phyloP scores from a whole-genome alignment of 2,797 vertebrate genomes.

The Fistularia tabacaria region DNA sequence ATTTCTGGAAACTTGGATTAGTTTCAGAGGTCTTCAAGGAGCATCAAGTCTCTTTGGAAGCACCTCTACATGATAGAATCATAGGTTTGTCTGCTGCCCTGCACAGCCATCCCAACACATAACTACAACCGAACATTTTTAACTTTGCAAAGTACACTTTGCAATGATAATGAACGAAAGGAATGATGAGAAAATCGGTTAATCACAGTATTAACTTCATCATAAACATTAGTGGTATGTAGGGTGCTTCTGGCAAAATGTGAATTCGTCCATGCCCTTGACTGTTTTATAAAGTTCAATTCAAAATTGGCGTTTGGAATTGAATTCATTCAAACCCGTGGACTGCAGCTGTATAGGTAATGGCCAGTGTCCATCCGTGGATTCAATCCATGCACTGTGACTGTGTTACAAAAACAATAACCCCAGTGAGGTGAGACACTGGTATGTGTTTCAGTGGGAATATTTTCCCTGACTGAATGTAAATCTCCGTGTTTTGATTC shows the following conservation, averaged over 20 bases:
- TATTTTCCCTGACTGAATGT: slow-evolving; percentile 24
- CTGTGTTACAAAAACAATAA: slow-evolving; percentile 34
- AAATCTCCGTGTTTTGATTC: slow-evolving; percentile 28
- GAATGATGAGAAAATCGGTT: not conserved
- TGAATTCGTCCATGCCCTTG: slow-evolving; percentile 6
- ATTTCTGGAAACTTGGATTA: slow-evolving; percentile 62
- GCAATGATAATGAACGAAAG: not conserved
- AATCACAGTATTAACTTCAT: too few species aligned
- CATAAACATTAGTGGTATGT: slow-evolving; percentile 4
- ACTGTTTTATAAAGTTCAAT: slow-evolving; percentile 19
- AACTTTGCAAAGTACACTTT: not conserved
- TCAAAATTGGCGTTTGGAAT: slow-evolving; percentile 27
- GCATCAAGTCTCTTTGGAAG: slow-evolving; percentile 62
- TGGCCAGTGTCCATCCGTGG: slow-evolving; percentile 17
- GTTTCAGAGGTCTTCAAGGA: slow-evolving; percentile 71
- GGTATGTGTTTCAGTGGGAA: slow-evolving; percentile 31
- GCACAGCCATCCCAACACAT: slow-evolving; percentile 18
- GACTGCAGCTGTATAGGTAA: slow-evolving; percentile 15
- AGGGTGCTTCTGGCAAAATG: slow-evolving; percentile 7
- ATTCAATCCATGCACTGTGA: slow-evolving; percentile 21
- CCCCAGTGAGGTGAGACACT: slow-evolving; percentile 15
- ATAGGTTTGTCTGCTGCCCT: slow-evolving; percentile 21
- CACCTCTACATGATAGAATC: slow-evolving; percentile 47
- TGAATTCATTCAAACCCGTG: slow-evolving; percentile 19
- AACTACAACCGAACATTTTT: slow-evolving; percentile 7